A percentile compares a stretch with the other conserved stretches of the same genome.
These are phyloP conservation scores for Watersipora subatra DNA, from an alignment of 1,140 invertebrate genomes.

Conservation along the genomic window DNA sequence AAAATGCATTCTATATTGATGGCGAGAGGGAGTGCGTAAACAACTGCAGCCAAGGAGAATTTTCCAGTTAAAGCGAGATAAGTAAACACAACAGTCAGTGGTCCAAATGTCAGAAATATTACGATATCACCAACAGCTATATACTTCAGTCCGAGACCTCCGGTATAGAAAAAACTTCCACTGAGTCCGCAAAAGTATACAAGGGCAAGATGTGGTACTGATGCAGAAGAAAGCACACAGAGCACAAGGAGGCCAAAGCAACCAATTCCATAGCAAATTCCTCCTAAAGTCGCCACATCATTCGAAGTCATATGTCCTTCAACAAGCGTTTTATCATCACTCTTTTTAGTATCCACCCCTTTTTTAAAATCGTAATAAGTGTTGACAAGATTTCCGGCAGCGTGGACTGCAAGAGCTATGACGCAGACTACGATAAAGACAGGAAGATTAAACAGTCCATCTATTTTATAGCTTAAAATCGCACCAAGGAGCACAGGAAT, in stretches of 20 bases:
- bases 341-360: conserved; percentile 72
- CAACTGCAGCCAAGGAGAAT: conserved; percentile 51
- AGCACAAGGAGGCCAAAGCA: conserved; percentile 74
- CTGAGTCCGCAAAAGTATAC: conserved; percentile 88
- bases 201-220: conserved; percentile 81
- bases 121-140: conserved; percentile 78
- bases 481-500: conserved; percentile 76
- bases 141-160: conserved; percentile 77
- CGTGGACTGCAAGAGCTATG: conserved; percentile 77
- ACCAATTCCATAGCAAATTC: conserved; percentile 68
- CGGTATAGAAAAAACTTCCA: conserved; percentile 67
- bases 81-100: conserved; percentile 82
- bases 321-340: conserved; percentile 80
- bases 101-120: conserved; percentile 81
- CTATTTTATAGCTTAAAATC: conserved; percentile 63
- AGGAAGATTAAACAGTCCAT: conserved; percentile 57
- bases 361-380: conserved; percentile 88
- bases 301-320: conserved; percentile 72
- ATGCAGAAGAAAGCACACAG: conserved; percentile 64
- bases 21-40: conserved; percentile 82
- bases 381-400: conserved; percentile 90
- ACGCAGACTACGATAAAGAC: conserved; percentile 65
- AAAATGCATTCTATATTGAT: conserved; percentile 87
- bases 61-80: conserved; percentile 79
- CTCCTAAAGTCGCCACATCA: conserved; percentile 73